Evolutionary conservation across 2,888 invertebrate species (phyloP).

Genomic region (Campopleginae sp.): DNA sequence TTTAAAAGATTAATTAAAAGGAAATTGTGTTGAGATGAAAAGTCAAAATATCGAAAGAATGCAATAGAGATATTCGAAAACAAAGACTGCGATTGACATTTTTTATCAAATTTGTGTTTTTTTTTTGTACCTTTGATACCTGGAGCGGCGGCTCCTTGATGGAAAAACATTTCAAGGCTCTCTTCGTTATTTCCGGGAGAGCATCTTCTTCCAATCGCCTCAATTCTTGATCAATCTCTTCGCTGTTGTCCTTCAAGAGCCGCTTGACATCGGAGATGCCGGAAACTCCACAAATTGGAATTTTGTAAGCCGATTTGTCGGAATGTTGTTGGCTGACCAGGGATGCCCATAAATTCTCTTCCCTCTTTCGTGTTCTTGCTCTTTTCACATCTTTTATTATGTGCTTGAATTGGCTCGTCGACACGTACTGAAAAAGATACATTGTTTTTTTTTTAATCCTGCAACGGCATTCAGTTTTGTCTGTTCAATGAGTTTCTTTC

Average conservation of each 20-base stretch:
- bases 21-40: not conserved
- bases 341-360: constrained; percentile 77
- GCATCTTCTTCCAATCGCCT: constrained; percentile 73
- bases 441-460: not conserved
- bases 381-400: constrained; percentile 79
- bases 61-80: not conserved
- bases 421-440: constrained; percentile 76
- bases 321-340: constrained; percentile 75
- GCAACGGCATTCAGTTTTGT: not conserved
- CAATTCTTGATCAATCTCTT: constrained; percentile 75
- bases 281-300: constrained; percentile 54
- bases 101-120: not conserved
- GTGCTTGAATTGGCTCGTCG: constrained; percentile 77
- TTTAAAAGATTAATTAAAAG: not conserved
- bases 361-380: constrained; percentile 75
- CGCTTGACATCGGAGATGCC: constrained; percentile 60
- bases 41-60: not conserved
- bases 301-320: constrained; percentile 47
- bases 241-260: constrained; percentile 66
- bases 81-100: too few species aligned
- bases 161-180: not conserved
- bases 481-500: not conserved
- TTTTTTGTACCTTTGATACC: constrained; percentile 18
- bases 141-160: not conserved
- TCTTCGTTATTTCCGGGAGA: constrained; percentile 68